Evolutionary conservation across 2,888 invertebrate species (phyloP).

Genomic region (Dynastes maya): DNA sequence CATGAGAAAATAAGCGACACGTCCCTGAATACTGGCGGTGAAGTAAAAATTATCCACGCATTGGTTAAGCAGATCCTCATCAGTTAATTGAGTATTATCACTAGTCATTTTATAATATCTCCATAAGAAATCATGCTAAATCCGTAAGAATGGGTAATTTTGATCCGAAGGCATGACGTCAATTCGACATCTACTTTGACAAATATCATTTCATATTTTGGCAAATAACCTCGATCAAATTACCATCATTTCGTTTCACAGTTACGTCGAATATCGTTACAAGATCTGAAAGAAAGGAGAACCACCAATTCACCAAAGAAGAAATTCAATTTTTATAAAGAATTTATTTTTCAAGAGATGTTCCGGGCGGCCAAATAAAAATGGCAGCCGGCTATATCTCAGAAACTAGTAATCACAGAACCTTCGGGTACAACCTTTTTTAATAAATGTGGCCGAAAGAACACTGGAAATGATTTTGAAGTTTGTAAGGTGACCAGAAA

Average conservation of each 20-base stretch:
- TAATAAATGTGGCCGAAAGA: too few species aligned
- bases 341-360: too few species aligned
- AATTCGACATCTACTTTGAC: constrained; percentile 32
- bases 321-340: too few species aligned
- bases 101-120: constrained; percentile 50
- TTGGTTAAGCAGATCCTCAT: constrained; percentile 54
- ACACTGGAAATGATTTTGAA: too few species aligned
- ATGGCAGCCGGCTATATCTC: too few species aligned
- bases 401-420: too few species aligned
- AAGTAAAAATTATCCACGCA: constrained; percentile 57
- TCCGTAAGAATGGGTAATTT: constrained; percentile 25
- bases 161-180: constrained; percentile 33
- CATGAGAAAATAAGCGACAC: constrained; percentile 66
- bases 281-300: too few species aligned
- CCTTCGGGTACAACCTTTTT: too few species aligned
- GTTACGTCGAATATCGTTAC: too few species aligned
- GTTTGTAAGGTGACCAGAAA: too few species aligned
- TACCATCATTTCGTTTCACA: neutral
- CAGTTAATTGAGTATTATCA: constrained; percentile 48
- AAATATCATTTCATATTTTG: constrained; percentile 1
- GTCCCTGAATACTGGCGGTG: constrained; percentile 64
- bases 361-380: too few species aligned
- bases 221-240: neutral
- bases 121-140: constrained; percentile 41
- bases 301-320: too few species aligned